phyloP scores from a whole-genome alignment of 2,113 vertebrate species.

The Calypte anna region DNA sequence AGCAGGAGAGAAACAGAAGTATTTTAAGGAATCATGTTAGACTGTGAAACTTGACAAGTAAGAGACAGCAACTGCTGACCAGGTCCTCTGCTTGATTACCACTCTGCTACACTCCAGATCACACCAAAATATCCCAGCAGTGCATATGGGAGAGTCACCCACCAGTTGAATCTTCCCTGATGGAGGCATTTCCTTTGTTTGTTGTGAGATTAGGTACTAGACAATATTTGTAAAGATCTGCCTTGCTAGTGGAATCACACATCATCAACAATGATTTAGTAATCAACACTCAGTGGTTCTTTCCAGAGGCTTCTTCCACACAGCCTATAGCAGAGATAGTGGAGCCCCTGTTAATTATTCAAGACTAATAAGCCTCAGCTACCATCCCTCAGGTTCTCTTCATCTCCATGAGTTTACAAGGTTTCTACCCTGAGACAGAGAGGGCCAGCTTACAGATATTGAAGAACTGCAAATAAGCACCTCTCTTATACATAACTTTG shows the following conservation, averaged over 20 bases:
- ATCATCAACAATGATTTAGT: not conserved
- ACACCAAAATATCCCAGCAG: not conserved
- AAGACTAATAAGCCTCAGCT: not conserved
- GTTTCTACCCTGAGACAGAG: not conserved
- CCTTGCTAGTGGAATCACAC: not conserved
- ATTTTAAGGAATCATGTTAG: not conserved
- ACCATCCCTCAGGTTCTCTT: not conserved
- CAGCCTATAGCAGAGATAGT: not conserved
- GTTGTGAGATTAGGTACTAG: not conserved
- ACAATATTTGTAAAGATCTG: not conserved
- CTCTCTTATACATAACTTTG: not conserved
- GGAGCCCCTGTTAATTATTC: not conserved
- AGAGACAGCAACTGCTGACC: not conserved
- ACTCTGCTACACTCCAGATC: not conserved
- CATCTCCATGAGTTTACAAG: not conserved
- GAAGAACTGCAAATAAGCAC: not conserved
- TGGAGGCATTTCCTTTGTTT: not conserved
- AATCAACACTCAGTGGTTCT: not conserved
- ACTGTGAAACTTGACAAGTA: not conserved
- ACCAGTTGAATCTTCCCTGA: not conserved
- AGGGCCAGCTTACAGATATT: not conserved
- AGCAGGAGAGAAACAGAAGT: not conserved
- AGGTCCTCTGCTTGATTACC: not conserved
- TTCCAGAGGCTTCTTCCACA: not conserved
- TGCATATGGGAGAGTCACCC: not conserved